Evolutionary conservation across 2,888 invertebrate species (phyloP).

Genomic region (Sceliomorpha sp.): DNA sequence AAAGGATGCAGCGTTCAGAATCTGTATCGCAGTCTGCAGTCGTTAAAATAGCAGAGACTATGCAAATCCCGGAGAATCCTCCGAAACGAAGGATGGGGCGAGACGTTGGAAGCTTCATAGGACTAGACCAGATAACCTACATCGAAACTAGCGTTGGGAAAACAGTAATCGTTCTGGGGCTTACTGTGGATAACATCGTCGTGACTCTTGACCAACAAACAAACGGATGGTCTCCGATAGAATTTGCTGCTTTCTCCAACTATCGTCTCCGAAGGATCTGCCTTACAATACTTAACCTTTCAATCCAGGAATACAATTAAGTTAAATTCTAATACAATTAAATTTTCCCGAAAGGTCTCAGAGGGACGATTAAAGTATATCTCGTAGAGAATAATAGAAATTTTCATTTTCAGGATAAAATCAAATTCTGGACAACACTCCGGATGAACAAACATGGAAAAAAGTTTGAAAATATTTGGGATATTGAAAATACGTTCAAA

Average conservation of each 20-base stretch:
- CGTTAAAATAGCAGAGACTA: slow-evolving; percentile 58
- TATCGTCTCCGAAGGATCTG: too few relatives aligned
- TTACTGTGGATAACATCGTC: slow-evolving; percentile 25
- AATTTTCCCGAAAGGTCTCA: too few relatives aligned
- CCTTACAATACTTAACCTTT: too few relatives aligned
- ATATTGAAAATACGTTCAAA: too few relatives aligned
- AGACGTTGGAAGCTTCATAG: slow-evolving; percentile 13
- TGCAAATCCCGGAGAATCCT: slow-evolving; percentile 60
- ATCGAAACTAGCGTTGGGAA: slow-evolving; percentile 38
- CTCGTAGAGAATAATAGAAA: too few relatives aligned
- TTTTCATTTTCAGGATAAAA: too few relatives aligned
- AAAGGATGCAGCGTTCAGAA: slow-evolving; percentile 27
- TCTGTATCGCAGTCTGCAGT: slow-evolving; percentile 20
- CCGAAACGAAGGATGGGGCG: slow-evolving; percentile 24
- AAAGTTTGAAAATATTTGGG: too few relatives aligned
- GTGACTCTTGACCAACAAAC: slow-evolving; percentile 31
- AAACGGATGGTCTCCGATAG: slow-evolving; percentile 25
- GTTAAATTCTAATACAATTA: too few relatives aligned
- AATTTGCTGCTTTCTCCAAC: slow-evolving; percentile 14
- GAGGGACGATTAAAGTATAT: too few relatives aligned
- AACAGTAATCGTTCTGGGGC: slow-evolving; percentile 43
- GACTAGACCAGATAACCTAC: slow-evolving; percentile 39
- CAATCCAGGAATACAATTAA: too few relatives aligned
- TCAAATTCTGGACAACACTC: too few relatives aligned
- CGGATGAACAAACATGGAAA: too few relatives aligned